These are phyloP conservation scores for Peucedramus taeniatus DNA, from an alignment of 2,113 vertebrate genomes.

Conservation along the genomic window DNA sequence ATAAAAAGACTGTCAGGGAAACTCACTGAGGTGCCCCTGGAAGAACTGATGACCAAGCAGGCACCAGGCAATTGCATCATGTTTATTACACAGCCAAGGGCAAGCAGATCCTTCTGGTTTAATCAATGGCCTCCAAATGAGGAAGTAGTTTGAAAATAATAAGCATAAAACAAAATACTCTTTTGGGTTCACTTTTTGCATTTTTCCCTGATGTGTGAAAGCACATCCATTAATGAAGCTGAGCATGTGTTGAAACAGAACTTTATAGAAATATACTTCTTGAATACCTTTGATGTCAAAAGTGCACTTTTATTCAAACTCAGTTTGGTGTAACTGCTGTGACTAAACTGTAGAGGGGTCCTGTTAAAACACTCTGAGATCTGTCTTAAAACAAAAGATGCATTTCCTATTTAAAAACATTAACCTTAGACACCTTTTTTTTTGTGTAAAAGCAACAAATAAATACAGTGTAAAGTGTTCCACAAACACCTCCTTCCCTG, in stretches of 20 bases:
- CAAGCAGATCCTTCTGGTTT: not conserved
- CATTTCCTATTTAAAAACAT: not conserved
- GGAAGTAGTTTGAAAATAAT: slow-evolving; percentile 8
- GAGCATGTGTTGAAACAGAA: not conserved
- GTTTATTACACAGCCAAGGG: slow-evolving; percentile 8
- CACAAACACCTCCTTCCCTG: not conserved
- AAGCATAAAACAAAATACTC: not conserved
- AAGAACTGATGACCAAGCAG: not conserved
- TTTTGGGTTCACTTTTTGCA: not conserved
- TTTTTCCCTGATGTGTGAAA: not conserved
- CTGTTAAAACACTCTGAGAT: not conserved
- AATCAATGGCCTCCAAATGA: slow-evolving; percentile 39
- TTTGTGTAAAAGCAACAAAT: not conserved
- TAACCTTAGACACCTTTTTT: not conserved
- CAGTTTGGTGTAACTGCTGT: not conserved
- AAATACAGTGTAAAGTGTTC: not conserved
- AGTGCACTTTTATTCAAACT: not conserved
- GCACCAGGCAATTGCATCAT: not conserved
- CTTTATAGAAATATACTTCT: not conserved
- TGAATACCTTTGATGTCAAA: not conserved
- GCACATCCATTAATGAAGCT: not conserved
- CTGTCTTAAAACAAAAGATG: not conserved
- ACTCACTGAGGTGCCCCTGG: not conserved
- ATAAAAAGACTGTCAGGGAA: not conserved
- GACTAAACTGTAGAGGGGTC: not conserved